Evolutionary conservation across 2,113 vertebrate genomes (phyloP), one percentile per base, ranked within the genome.

Genomic region (Serilophus lunatus): DNA sequence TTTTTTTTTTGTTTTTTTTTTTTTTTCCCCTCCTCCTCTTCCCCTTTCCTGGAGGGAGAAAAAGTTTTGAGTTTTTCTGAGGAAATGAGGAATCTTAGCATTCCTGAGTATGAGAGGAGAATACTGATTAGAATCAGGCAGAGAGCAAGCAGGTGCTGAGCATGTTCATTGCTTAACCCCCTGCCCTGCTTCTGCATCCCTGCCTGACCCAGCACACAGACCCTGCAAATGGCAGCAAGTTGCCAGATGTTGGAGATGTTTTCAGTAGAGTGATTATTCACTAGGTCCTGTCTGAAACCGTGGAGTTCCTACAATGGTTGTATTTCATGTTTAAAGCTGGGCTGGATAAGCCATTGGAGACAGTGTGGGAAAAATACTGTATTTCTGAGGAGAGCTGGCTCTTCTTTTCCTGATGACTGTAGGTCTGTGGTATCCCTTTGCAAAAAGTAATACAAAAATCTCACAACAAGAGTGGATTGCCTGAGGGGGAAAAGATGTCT

Each of bases 141-240:
- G 66, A 50, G 93, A 92, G 76, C 54, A 79, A 88, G 93, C 88
- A 94, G 92, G 93, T 93, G 93, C 88, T 90, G 81, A 90, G 94
- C 90, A 93, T 92, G 92, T 93, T 96, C 92, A 19, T 91, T 93
- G 89, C 94, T 93, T 94, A 95, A 96, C 95, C 95, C 86, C 82
- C 83, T 96, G 93, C 93, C 91, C 86, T 87, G 86, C 86, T 95
- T 68, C 90, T 33, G 83, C 79, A 88, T 79, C 81, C 74, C 54
- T 11, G 60, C 91, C 86, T 96, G 93, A 94, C 95, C 93, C 81
- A 86, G 84, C 0, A 0, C 78, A 3, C 69, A 95, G 82, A 75
- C 72, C 81, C 69, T 14, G 94, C 66, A 77, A 53, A 65, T 28
- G 74, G 64, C 91, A 85, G 88, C 77, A 28, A 93, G 80, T 50